Conservation (phyloP, 1,140 invertebrate genomes). For the Pseudomyrmex sp. region DNA sequence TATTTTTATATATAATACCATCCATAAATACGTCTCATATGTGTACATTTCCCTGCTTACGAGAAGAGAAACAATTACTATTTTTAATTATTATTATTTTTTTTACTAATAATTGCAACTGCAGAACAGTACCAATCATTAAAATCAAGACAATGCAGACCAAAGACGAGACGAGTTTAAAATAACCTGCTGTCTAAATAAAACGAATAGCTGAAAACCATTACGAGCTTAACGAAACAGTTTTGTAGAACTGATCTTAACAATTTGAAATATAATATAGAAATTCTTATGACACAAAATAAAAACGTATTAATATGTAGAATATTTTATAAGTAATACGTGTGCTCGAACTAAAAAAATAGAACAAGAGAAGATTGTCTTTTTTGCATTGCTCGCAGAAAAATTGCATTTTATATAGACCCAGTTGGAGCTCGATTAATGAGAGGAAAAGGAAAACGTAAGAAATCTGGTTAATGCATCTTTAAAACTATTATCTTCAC, state of each 20-base stretch:
- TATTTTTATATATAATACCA: not conserved
- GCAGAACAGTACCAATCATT: slow-evolving; percentile 26
- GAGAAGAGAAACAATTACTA: not conserved
- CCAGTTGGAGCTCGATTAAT: slow-evolving; percentile 48
- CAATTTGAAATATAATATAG: not conserved
- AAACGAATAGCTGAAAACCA: slow-evolving; percentile 46
- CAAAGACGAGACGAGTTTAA: not conserved
- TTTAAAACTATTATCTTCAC: slow-evolving; percentile 62
- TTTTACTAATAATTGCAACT: slow-evolving; percentile 9
- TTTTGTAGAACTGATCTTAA: slow-evolving; percentile 49
- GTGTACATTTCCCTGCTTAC: too few relatives aligned
- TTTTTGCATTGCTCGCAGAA: not conserved
- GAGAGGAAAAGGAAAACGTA: not conserved
- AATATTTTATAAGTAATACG: not conserved
- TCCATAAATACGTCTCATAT: too few relatives aligned
- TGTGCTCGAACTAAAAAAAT: not conserved
- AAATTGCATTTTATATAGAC: slow-evolving; percentile 15
- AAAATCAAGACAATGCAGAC: slow-evolving; percentile 28
- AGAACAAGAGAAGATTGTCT: not conserved
- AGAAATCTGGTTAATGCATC: slow-evolving; percentile 69
- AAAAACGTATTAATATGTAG: not conserved
- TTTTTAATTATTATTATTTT: not conserved
- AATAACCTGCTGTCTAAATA: slow-evolving; percentile 34
- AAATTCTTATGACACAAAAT: slow-evolving; percentile 2
- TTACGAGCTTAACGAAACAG: slow-evolving; percentile 74